Percentiles rank a stretch among this genome's conserved stretches.
These are phyloP conservation scores for Lepus oiostolus DNA, from an alignment of 2,797 vertebrate genomes.

Conservation along the genomic window DNA sequence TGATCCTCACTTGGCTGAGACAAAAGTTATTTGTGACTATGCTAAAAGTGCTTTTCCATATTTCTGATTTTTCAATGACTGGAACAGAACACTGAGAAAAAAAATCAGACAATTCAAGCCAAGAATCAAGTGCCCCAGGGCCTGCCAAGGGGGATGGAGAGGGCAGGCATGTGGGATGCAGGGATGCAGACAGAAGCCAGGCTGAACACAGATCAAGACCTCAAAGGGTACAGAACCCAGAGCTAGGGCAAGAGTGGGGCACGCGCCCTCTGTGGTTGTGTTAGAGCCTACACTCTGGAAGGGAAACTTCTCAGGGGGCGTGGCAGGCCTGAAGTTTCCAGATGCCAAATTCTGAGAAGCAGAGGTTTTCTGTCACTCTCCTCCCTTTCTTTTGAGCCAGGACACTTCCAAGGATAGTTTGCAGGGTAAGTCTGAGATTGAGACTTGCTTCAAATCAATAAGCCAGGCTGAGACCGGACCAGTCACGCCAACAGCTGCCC, in stretches of 20 bases:
- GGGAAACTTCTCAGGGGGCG: neutral
- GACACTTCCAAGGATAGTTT: neutral
- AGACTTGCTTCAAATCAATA: neutral
- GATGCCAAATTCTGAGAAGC: neutral
- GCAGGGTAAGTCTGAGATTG: neutral
- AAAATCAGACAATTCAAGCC: neutral
- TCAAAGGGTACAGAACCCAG: neutral
- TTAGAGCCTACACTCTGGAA: neutral
- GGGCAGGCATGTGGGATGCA: accelerated
- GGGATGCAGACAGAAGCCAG: neutral
- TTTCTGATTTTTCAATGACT: conserved; percentile 43
- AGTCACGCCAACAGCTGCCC: neutral
- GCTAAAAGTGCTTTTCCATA: neutral
- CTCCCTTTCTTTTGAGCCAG: too few species aligned
- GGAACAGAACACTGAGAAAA: neutral
- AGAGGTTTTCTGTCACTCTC: neutral
- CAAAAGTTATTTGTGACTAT: neutral
- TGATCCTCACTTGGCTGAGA: conserved; percentile 11
- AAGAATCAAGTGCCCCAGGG: neutral
- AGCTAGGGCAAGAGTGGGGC: neutral
- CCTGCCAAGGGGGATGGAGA: neutral
- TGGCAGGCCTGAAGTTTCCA: neutral
- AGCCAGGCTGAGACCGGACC: neutral
- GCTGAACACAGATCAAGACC: neutral
- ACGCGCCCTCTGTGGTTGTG: neutral